Percentiles rank a stretch among this genome's conserved stretches.
phyloP scores from a whole-genome alignment of 2,797 vertebrate genomes.

The Taeniopygia guttata region DNA sequence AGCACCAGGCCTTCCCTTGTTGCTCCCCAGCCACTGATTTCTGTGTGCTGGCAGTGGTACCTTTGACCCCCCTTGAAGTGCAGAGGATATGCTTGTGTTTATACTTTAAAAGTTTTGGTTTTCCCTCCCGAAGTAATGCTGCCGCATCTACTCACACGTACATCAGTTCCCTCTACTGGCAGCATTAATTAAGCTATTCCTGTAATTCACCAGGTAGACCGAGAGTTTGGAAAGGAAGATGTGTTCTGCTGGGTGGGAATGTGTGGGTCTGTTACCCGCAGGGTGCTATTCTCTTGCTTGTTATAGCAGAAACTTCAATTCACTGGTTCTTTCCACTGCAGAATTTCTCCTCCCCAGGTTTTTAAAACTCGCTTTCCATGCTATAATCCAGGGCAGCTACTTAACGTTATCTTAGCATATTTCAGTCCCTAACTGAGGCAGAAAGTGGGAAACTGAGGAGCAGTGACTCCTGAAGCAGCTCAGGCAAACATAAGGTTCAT shows the following conservation, averaged over 20 bases:
- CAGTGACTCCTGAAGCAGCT: not conserved
- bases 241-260: not conserved
- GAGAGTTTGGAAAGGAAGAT: not conserved
- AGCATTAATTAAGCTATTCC: conserved; percentile 54
- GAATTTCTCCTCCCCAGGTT: not conserved
- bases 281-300: fast-evolving
- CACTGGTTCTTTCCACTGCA: fast-evolving
- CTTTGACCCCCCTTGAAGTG: not conserved
- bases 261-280: fast-evolving
- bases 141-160: conserved; percentile 22
- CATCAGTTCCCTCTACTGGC: conserved; percentile 66
- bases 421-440: not conserved
- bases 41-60: not conserved
- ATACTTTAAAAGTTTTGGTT: not conserved
- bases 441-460: not conserved
- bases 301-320: not conserved
- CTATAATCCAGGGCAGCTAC: not conserved
- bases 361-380: not conserved
- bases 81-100: not conserved
- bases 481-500: not conserved
- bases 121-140: not conserved
- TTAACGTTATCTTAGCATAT: not conserved
- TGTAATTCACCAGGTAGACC: conserved; percentile 24
- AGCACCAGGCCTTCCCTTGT: not conserved
- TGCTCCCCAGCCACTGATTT: not conserved